A percentile compares a stretch with the other conserved stretches of the same genome.
Evolutionary conservation across 2,888 invertebrate species (phyloP).

Genomic region (Polietes domitor): DNA sequence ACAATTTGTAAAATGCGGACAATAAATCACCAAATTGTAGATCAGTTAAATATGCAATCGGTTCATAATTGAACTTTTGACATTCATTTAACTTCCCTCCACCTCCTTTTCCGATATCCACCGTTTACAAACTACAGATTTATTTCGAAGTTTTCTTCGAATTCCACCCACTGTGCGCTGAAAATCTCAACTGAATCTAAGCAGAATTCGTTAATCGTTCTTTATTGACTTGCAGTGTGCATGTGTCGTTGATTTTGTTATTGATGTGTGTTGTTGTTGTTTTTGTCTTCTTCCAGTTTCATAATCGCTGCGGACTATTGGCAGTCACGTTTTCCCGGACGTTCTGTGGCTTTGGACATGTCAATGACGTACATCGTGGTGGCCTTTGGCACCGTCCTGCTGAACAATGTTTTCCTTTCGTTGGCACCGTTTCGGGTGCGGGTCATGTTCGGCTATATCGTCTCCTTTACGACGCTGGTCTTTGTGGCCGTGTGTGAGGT

Average conservation of each 20-base stretch:
- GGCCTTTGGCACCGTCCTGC: constrained; percentile 92
- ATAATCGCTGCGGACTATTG: constrained; percentile 97
- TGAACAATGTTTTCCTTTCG: constrained; percentile 92
- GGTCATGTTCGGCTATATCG: constrained; percentile 92
- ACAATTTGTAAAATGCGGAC: no score
- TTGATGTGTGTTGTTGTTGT: background rate
- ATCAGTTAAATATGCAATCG: no score
- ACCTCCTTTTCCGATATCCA: no score
- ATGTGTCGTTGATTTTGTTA: background rate
- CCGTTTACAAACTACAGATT: no score
- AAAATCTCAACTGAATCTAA: background rate
- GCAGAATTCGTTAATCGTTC: background rate
- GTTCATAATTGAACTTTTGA: no score
- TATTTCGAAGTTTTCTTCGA: no score
- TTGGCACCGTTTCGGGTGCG: constrained; percentile 90
- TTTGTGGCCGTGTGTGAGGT: constrained; percentile 93
- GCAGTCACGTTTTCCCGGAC: constrained; percentile 90
- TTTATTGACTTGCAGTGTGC: background rate
- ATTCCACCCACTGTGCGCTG: background rate
- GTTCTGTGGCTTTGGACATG: constrained; percentile 95
- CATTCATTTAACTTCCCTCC: no score
- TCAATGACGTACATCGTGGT: constrained; percentile 95
- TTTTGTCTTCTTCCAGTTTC: constrained; percentile 83
- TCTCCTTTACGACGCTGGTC: constrained; percentile 90
- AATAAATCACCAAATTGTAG: no score